Evolutionary conservation across 2,888 invertebrate species (phyloP).

Genomic region (Parnassius orleans): DNA sequence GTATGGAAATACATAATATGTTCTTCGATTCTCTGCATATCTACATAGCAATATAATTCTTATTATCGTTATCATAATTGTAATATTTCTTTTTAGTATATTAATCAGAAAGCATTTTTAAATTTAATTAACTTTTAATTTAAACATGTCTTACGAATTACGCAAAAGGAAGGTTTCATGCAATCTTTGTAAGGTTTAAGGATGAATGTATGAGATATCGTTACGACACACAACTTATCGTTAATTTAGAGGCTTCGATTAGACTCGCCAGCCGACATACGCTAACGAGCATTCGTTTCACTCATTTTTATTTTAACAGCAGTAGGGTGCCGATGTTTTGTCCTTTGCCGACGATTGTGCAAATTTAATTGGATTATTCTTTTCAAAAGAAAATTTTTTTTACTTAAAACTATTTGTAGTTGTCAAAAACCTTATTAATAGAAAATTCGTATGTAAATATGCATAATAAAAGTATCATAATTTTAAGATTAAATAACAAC

Average conservation of each 20-base stretch:
- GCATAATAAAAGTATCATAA: neutral
- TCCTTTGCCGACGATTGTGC: conserved; percentile 67
- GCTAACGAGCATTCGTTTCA: conserved; percentile 75
- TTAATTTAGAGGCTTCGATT: conserved; percentile 77
- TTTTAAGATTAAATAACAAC: neutral
- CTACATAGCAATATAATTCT: neutral
- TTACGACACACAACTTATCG: conserved; percentile 71
- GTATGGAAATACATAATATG: too few relatives aligned
- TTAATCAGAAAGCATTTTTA: neutral
- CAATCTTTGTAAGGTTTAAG: conserved; percentile 69
- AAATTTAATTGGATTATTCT: conserved; percentile 70
- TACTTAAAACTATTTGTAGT: neutral
- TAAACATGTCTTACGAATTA: conserved; percentile 48
- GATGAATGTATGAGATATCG: conserved; percentile 72
- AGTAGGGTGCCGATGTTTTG: conserved; percentile 71
- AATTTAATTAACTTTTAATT: conserved; percentile 7
- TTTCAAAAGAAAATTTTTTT: conserved; percentile 29
- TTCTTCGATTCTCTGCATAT: neutral
- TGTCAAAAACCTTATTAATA: neutral
- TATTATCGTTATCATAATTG: neutral
- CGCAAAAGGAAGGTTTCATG: conserved; percentile 64
- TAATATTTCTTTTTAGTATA: too few relatives aligned
- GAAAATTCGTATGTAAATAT: neutral
- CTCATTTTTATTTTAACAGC: conserved; percentile 70
- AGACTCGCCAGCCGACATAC: conserved; percentile 69